Percentiles rank a stretch among this genome's conserved stretches.
Conservation (phyloP, 2,113 vertebrate species). For the Cebus imitator region DNA sequence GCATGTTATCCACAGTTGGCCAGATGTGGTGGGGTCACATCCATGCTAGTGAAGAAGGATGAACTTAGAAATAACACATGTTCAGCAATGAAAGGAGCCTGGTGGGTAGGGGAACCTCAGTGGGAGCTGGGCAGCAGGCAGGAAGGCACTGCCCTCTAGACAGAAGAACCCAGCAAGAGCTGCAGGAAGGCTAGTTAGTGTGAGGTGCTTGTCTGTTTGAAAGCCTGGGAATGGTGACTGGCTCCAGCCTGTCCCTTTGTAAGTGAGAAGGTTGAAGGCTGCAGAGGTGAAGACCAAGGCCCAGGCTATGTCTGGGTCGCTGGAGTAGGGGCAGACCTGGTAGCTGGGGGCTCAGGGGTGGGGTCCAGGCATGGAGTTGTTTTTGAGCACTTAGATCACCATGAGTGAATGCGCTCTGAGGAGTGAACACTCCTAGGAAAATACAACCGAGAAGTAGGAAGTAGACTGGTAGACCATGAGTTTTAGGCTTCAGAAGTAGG, state of each 20-base stretch:
- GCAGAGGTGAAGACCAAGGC: neutral
- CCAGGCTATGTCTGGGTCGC: neutral
- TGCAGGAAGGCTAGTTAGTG: neutral
- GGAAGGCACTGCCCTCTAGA: neutral
- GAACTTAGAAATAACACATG: neutral
- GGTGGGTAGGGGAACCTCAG: neutral
- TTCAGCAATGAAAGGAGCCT: neutral
- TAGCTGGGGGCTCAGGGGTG: neutral
- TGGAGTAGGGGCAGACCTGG: too few species aligned
- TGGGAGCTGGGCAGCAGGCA: neutral
- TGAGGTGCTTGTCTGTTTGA: neutral
- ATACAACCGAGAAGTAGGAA: neutral
- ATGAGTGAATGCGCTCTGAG: neutral
- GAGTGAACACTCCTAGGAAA: neutral
- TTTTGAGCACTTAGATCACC: neutral
- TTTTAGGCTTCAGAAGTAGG: neutral
- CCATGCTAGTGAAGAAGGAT: neutral
- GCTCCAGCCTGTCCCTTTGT: neutral
- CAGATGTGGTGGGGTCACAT: neutral
- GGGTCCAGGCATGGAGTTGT: neutral
- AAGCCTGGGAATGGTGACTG: neutral
- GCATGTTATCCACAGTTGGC: neutral
- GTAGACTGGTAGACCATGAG: neutral
- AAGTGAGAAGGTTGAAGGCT: neutral
- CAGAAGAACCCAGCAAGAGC: neutral